A percentile compares a stretch with the other conserved stretches of the same genome.
These are phyloP conservation scores for Polypterus senegalus DNA, from an alignment of 2,113 vertebrate species.

Conservation along the genomic window DNA sequence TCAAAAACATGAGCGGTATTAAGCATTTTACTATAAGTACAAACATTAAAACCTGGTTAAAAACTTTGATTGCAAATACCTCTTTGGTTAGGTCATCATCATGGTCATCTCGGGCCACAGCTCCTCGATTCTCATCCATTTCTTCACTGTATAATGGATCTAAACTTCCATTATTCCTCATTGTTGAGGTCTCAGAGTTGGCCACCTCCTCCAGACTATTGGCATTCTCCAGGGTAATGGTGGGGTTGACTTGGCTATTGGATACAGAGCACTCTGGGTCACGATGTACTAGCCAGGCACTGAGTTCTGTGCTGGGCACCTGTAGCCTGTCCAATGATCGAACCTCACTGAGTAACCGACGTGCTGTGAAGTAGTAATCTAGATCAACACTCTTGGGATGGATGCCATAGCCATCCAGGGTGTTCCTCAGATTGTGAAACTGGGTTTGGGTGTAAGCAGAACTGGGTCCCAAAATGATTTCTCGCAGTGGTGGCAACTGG, in stretches of 20 bases:
- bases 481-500: constrained; percentile 84
- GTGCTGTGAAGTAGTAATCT: constrained; percentile 81
- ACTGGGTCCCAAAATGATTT: constrained; percentile 97
- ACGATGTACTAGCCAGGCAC: constrained; percentile 85
- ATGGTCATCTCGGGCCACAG: constrained; percentile 68
- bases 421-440: constrained; percentile 93
- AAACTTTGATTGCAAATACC: constrained; percentile 46
- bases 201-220: constrained; percentile 66
- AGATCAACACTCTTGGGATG: constrained; percentile 95
- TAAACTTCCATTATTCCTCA: constrained; percentile 62
- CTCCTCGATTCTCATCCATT: constrained; percentile 72
- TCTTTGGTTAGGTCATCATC: constrained; percentile 78
- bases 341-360: constrained; percentile 82
- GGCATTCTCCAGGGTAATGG: constrained; percentile 69
- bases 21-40: too few species aligned
- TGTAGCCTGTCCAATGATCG: constrained; percentile 80
- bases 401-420: constrained; percentile 91
- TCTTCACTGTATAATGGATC: constrained; percentile 74
- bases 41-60: too few species aligned
- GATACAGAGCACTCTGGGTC: constrained; percentile 82
- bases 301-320: constrained; percentile 83
- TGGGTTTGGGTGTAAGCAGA: constrained; percentile 97
- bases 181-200: constrained; percentile 59
- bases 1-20: too few species aligned
- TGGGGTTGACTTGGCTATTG: constrained; percentile 50